These are phyloP conservation scores for Noctilio leporinus DNA, from an alignment of 2,113 vertebrate species.

Conservation along the genomic window DNA sequence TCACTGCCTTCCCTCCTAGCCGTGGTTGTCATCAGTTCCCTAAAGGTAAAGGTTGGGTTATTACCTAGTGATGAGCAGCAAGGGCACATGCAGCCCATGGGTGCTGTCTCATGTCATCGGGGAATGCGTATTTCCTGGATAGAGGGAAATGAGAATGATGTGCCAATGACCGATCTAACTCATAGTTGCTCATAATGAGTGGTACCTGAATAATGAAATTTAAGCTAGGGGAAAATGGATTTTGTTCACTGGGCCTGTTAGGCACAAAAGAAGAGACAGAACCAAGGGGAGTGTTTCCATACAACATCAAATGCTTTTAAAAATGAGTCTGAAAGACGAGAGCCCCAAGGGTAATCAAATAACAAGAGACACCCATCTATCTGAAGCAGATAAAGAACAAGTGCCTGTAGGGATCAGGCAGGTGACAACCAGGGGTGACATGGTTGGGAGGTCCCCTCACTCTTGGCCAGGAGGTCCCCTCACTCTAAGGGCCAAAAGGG, in stretches of 20 bases:
- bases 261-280: background rate
- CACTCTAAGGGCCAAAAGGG: background rate
- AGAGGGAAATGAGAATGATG: background rate
- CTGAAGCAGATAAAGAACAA: background rate
- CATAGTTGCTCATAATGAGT: fast-evolving
- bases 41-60: slow-evolving; percentile 39
- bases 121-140: background rate
- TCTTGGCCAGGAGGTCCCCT: background rate
- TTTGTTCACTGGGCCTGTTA: background rate
- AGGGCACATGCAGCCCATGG: background rate
- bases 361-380: background rate
- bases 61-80: background rate
- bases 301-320: background rate
- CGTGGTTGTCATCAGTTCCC: slow-evolving; percentile 1
- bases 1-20: background rate
- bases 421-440: background rate
- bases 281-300: background rate
- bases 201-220: background rate
- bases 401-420: background rate
- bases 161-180: fast-evolving
- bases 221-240: background rate
- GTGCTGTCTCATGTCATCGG: background rate
- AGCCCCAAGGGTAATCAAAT: background rate
- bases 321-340: background rate
- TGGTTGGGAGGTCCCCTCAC: no score